A percentile compares a stretch with the other conserved stretches of the same genome.
phyloP scores from a whole-genome alignment of 2,797 vertebrate genomes.

The Aplochiton taeniatus region DNA sequence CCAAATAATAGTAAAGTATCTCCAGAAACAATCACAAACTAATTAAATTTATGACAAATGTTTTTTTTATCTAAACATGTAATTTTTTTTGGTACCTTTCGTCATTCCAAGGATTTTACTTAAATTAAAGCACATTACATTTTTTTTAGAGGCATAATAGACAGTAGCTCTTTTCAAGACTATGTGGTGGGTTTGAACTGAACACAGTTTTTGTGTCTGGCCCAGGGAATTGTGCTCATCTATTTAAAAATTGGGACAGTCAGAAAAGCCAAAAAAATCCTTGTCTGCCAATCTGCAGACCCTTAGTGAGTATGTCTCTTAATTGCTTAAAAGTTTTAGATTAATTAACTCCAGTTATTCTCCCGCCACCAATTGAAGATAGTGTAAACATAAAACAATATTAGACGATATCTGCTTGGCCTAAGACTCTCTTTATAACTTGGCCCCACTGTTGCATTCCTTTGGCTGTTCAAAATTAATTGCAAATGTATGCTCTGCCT shows the following conservation, averaged over 20 bases:
- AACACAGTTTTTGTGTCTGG: constrained; percentile 64
- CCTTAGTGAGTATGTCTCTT: constrained; percentile 5
- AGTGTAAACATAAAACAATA: constrained; percentile 12
- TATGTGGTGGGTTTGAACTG: constrained; percentile 54
- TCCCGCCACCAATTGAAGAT: constrained; percentile 3
- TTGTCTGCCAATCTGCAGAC: constrained; percentile 9
- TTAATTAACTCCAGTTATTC: constrained; percentile 6
- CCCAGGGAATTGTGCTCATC: constrained; percentile 36
- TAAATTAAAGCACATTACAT: constrained; percentile 57
- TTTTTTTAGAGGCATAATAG: constrained; percentile 56
- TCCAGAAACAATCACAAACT: constrained; percentile 29
- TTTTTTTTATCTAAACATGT: constrained; percentile 26
- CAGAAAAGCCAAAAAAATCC: constrained; percentile 27
- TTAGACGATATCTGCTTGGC: constrained; percentile 22
- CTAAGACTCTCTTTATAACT: constrained; percentile 14
- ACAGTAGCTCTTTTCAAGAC: constrained; percentile 57
- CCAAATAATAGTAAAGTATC: constrained; percentile 51
- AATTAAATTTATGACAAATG: constrained; percentile 47
- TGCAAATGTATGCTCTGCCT: too few species aligned
- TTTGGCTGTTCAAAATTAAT: constrained; percentile 31
- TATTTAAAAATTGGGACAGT: constrained; percentile 37
- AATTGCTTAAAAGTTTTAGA: constrained; percentile 3
- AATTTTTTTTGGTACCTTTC: not conserved
- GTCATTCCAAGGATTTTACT: constrained; percentile 10
- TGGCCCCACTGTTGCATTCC: constrained; percentile 12